These are phyloP conservation scores for Barnardius zonarius DNA, from an alignment of 2,113 vertebrate genomes.

Conservation along the genomic window DNA sequence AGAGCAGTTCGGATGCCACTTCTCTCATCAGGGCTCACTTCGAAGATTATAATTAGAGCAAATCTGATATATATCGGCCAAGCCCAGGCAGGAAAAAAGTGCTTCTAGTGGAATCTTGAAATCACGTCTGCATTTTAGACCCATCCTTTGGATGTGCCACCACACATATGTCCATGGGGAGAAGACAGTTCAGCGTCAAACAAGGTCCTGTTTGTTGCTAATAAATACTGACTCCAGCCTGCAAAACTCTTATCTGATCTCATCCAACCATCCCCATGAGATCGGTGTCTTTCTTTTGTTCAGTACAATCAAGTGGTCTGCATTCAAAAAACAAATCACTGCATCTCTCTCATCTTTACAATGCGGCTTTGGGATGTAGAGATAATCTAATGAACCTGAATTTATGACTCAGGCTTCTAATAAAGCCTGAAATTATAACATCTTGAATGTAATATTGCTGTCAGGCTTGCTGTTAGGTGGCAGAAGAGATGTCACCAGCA, in stretches of 20 bases:
- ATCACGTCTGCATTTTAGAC: background rate
- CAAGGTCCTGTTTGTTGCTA: background rate
- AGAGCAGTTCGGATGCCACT: background rate
- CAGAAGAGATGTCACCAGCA: background rate
- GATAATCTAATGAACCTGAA: background rate
- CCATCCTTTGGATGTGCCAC: background rate
- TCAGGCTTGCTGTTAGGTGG: background rate
- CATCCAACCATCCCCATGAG: background rate
- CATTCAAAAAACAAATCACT: background rate
- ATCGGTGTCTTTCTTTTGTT: background rate
- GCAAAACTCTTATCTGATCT: background rate
- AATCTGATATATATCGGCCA: background rate
- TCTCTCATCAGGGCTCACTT: background rate
- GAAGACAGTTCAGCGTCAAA: background rate
- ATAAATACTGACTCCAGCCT: background rate
- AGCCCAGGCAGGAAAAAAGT: background rate
- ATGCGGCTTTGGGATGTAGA: background rate
- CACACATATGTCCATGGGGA: background rate
- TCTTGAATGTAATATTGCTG: background rate
- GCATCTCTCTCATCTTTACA: background rate
- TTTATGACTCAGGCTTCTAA: background rate
- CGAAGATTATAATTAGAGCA: background rate
- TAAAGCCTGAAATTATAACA: background rate
- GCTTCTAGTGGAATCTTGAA: background rate
- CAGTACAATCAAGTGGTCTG: background rate